These are phyloP conservation scores for Parasteatoda lunata DNA, from an alignment of 2,888 invertebrate genomes.

Conservation along the genomic window DNA sequence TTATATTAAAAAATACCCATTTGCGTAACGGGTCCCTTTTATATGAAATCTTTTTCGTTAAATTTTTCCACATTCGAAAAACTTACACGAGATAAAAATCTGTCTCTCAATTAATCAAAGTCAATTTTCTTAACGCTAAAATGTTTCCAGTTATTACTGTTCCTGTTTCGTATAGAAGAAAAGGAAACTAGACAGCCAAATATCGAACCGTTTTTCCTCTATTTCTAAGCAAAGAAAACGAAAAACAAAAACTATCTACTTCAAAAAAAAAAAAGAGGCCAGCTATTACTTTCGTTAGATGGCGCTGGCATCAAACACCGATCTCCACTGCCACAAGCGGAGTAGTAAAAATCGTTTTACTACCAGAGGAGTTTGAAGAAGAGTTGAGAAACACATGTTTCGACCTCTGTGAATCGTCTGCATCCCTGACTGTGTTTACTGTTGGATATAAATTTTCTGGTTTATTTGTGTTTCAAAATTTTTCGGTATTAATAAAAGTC, in stretches of 20 bases:
- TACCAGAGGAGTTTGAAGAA: constrained; percentile 14
- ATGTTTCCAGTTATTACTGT: constrained; percentile 18
- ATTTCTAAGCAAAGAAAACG: constrained; percentile 1
- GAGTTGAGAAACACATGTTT: constrained; percentile 39
- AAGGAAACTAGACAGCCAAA: not conserved
- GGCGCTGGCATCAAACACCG: constrained; percentile 47
- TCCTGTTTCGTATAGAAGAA: not conserved
- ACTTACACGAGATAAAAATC: not conserved
- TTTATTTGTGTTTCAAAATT: not conserved
- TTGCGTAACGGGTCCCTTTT: too few relatives aligned
- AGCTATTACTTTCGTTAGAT: constrained; percentile 47
- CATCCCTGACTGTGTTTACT: constrained; percentile 9
- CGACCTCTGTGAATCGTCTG: constrained; percentile 21
- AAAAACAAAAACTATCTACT: not conserved
- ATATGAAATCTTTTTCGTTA: too few relatives aligned
- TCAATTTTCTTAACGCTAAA: constrained; percentile 33
- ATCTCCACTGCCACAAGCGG: constrained; percentile 14
- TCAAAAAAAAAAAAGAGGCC: constrained; percentile 51
- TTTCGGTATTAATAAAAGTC: too few relatives aligned
- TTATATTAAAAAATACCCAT: too few relatives aligned
- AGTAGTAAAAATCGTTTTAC: constrained; percentile 31
- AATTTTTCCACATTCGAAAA: too few relatives aligned
- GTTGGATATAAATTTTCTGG: not conserved
- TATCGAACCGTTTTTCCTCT: constrained; percentile 6
- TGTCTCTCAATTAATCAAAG: constrained; percentile 20